Conservation (phyloP, 2,113 vertebrate genomes). For the Guaruba guarouba region DNA sequence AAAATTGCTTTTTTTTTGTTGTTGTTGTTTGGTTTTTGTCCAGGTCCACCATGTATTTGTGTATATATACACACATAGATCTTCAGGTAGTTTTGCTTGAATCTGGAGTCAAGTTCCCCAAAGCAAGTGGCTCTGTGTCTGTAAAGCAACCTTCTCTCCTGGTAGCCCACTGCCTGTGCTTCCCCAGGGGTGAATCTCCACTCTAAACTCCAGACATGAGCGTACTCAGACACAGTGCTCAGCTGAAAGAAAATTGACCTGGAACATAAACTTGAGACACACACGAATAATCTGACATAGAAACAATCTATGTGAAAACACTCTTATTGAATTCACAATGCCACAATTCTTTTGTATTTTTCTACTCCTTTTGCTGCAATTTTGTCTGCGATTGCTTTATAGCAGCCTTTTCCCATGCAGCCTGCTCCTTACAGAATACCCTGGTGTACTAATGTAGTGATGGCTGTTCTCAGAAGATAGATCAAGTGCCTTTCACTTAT, state of each 20-base stretch:
- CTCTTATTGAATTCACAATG: not conserved
- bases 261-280: not conserved
- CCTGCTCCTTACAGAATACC: not conserved
- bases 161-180: not conserved
- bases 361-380: not conserved
- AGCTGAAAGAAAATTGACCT: not conserved
- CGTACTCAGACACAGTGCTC: not conserved
- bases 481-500: not conserved
- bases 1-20: not conserved
- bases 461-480: not conserved
- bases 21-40: not conserved
- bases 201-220: not conserved
- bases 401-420: not conserved
- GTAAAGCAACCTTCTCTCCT: not conserved
- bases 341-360: not conserved
- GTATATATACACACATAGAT: not conserved
- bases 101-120: not conserved
- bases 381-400: not conserved
- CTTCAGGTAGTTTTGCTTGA: not conserved
- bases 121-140: not conserved
- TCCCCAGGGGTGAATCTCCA: not conserved
- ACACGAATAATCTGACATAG: not conserved
- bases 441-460: not conserved
- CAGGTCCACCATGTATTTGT: not conserved
- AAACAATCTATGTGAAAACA: accelerated